Percentiles rank a stretch among this genome's conserved stretches.
phyloP scores from a whole-genome alignment of 2,888 invertebrate genomes.

The Acleris cristana region DNA sequence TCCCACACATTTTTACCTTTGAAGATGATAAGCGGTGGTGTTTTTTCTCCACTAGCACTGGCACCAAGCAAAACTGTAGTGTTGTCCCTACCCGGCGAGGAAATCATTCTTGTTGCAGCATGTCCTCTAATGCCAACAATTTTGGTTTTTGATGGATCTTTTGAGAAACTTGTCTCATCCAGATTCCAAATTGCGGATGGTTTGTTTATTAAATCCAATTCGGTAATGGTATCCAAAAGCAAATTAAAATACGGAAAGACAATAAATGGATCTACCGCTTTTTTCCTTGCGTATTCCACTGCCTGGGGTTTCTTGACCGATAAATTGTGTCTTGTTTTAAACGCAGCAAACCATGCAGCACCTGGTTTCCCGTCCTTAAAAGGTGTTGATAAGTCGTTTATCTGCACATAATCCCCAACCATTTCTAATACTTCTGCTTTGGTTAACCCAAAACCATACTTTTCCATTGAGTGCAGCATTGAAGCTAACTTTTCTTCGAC shows the following conservation, averaged over 20 bases:
- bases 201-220: conserved; percentile 26
- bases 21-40: conserved; percentile 45
- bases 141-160: conserved; percentile 45
- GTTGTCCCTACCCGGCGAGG: conserved; percentile 45
- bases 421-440: conserved; percentile 2
- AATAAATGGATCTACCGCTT: conserved; percentile 36
- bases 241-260: conserved; percentile 32
- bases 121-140: conserved; percentile 43
- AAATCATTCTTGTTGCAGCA: conserved; percentile 42
- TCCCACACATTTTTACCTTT: conserved; percentile 50
- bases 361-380: background rate
- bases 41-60: conserved; percentile 46
- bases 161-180: conserved; percentile 42
- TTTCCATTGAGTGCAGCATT: conserved; percentile 10
- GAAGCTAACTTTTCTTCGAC: conserved; percentile 1
- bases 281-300: conserved; percentile 11
- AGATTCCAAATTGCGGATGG: conserved; percentile 42
- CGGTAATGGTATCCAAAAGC: conserved; percentile 24
- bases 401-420: conserved; percentile 5
- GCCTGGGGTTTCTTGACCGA: background rate
- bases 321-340: background rate
- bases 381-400: background rate
- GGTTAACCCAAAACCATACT: conserved; percentile 3
- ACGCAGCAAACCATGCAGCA: background rate
- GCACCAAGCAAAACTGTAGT: conserved; percentile 43